Evolutionary conservation across 2,113 vertebrate genomes (phyloP), one percentile per base, ranked within the genome.

Genomic region (Pseudopipra pipra): DNA sequence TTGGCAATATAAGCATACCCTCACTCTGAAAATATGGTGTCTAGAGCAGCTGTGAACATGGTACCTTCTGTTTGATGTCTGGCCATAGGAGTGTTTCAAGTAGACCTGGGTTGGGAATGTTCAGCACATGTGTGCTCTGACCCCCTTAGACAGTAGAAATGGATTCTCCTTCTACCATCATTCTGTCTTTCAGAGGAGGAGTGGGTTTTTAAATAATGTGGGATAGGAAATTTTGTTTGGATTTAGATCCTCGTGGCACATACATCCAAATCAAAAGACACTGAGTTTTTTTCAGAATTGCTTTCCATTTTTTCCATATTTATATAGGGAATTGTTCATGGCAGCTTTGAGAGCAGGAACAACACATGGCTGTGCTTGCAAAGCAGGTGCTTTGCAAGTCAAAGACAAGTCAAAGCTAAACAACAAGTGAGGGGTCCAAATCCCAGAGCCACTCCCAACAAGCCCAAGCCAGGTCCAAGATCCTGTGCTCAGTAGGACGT

Each of bases 231-330:
- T 54, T n/a, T 37, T 84, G 8, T 24, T 58, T 79, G 30, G 7
- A 11, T 62, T 87, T 46, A 51, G 46, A 89, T 28, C 7, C 6
- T 66, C 23, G 5, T 58, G 20, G 30, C 41, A 14, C 30, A 21
- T 85, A 63, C 61, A 33, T 28, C 33, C 19, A 9, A 33, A 41
- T 27, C 14, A 68, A 20, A 74, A 73, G 71, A 63, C 11, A 37
- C 0, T 23, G n/a, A 58, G 6, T 0, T 30, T 47, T 47, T 89
- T 63, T 62, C 14, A 76, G 39, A 4, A n/a, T 31, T 49, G 16
- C 19, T 63, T 92, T 37, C 37, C 23, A 23, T 52, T 27, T 28
- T 21, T 41, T 12, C 30, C 47, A 52, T 12, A 67, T 71, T 67
- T 73, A 7, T 15, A 9, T 17, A 52, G 16, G 28, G 8, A 72